Percentiles rank a stretch among this genome's conserved stretches.
Evolutionary conservation across 1,140 invertebrate species (phyloP).

Genomic region (Vanessa atalanta): DNA sequence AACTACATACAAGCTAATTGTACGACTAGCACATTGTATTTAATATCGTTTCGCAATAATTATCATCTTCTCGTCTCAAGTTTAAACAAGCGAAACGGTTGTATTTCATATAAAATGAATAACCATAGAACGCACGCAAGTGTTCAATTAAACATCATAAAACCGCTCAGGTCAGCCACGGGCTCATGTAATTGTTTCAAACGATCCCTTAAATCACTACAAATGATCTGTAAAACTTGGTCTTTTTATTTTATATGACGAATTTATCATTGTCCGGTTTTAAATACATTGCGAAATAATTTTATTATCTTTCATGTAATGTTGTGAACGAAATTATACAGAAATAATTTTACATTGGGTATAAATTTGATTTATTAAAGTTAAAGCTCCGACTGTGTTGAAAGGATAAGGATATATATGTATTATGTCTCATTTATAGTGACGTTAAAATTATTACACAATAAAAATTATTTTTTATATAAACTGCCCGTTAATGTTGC

Average conservation of each 20-base stretch:
- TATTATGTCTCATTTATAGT: no score
- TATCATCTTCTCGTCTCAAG: background rate
- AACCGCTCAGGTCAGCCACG: conserved; percentile 14
- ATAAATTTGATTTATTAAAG: no score
- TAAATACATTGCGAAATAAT: background rate
- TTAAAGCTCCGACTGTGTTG: no score
- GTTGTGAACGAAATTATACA: background rate
- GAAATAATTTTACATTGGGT: no score
- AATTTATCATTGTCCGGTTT: background rate
- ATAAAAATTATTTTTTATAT: no score
- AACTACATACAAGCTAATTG: no score
- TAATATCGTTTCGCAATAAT: no score
- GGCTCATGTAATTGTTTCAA: conserved; percentile 30
- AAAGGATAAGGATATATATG: no score
- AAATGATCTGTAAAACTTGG: conserved; percentile 4
- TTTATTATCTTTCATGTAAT: background rate
- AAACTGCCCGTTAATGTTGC: no score
- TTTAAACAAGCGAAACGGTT: background rate
- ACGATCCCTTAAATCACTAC: conserved; percentile 11
- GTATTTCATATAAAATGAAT: background rate
- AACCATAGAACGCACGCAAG: background rate
- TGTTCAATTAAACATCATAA: conserved; percentile 21
- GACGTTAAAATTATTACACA: no score
- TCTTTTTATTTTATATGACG: conserved; percentile 7
- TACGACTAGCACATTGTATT: no score